phyloP scores from a whole-genome alignment of 1,140 invertebrate species.

The Drosophila biarmipes region DNA sequence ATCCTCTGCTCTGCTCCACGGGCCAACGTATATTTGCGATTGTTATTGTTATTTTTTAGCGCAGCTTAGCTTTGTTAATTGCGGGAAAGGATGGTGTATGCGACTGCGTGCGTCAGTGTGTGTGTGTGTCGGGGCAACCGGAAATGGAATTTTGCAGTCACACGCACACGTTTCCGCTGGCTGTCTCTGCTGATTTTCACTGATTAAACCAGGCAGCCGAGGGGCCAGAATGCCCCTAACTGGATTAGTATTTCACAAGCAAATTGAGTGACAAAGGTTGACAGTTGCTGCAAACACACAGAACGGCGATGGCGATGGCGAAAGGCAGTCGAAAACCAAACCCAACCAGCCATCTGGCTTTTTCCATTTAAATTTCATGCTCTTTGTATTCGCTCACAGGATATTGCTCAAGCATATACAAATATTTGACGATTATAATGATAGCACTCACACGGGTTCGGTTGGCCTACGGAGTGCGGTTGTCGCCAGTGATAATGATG shows the following conservation, averaged over 20 bases:
- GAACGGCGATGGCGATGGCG: constrained; percentile 11
- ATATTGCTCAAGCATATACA: constrained; percentile 60
- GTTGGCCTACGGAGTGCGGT: constrained; percentile 17
- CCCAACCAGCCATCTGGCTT: constrained; percentile 28
- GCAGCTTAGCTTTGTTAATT: constrained; percentile 52
- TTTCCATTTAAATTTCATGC: constrained; percentile 64
- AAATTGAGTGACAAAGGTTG: constrained; percentile 82
- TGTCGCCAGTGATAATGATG: constrained; percentile 49
- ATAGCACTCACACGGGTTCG: constrained; percentile 30
- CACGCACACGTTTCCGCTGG: constrained; percentile 66
- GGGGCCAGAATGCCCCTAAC: constrained; percentile 54
- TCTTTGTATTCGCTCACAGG: constrained; percentile 55
- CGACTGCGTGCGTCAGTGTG: constrained; percentile 4
- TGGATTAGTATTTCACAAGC: constrained; percentile 78
- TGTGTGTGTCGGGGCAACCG: constrained; percentile 42
- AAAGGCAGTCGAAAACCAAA: constrained; percentile 6
- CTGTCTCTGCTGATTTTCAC: constrained; percentile 71
- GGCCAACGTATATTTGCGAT: constrained; percentile 43
- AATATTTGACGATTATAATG: constrained; percentile 75
- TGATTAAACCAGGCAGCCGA: constrained; percentile 66
- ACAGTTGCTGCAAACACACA: constrained; percentile 65
- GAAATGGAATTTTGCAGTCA: constrained; percentile 80
- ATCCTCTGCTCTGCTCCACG: constrained; percentile 13
- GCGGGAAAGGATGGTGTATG: constrained; percentile 1
- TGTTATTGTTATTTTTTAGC: constrained; percentile 60